A percentile compares a stretch with the other conserved stretches of the same genome.
Conservation (phyloP, 2,113 vertebrate genomes). For the Odocoileus hemionus region DNA sequence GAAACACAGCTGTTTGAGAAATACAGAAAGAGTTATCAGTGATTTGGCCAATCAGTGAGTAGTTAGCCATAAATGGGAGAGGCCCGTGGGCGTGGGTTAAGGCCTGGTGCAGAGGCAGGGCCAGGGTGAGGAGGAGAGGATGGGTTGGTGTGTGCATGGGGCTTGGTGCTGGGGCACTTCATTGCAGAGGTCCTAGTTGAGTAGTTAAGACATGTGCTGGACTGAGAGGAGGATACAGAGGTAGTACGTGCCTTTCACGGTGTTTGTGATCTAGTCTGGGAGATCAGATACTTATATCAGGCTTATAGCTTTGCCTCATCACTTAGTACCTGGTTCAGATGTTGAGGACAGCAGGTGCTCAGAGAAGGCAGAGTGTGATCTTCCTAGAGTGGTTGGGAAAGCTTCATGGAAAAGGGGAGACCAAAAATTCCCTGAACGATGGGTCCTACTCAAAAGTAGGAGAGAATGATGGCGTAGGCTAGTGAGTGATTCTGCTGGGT, state of each 20-base stretch:
- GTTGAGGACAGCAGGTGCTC: not conserved
- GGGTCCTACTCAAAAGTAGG: not conserved
- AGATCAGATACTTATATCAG: not conserved
- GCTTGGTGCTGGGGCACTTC: not conserved
- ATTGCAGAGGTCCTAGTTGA: not conserved
- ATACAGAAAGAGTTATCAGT: not conserved
- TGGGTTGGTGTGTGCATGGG: not conserved
- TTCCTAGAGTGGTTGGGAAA: not conserved
- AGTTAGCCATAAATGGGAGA: not conserved
- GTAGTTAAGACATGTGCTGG: not conserved
- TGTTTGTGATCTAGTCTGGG: not conserved
- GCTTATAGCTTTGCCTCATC: not conserved
- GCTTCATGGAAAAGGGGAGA: not conserved
- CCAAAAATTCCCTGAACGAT: not conserved
- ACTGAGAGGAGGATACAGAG: not conserved
- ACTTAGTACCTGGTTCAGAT: not conserved
- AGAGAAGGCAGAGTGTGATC: not conserved
- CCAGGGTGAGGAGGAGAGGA: not conserved
- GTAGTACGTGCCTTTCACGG: not conserved
- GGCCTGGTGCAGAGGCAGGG: not conserved
- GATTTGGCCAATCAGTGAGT: not conserved
- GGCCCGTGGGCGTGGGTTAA: not conserved
- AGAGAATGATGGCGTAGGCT: not conserved
- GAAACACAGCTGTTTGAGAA: conserved; percentile 23
- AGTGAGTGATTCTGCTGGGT: not conserved